Base-by-base conservation (phyloP, 2,888 invertebrate genomes). In the Disparrhopalites patrizii region DNA sequence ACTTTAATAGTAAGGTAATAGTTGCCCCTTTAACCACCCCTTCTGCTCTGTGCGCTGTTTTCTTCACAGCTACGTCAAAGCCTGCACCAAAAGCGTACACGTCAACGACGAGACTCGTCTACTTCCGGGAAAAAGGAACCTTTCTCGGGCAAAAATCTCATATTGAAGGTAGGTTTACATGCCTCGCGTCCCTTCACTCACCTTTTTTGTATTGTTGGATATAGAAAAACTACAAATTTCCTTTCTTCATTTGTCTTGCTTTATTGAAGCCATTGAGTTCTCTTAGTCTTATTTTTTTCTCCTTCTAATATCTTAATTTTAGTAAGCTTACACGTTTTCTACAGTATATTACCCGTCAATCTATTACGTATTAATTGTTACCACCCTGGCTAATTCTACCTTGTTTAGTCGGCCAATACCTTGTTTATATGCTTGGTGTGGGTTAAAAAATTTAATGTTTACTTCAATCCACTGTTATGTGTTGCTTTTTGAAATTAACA, bases 81-180 rank as follows among this genome's bases (percentile, higher is more conserved):
- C 88, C 92, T 93, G 85, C 92, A 93, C 91, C 92, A 93, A 92
- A 93, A 93, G 89, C 91, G 92, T 89, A 92, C 92, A 86, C 89
- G 92, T 87, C 92, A 92, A 86, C 90, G 91, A 85, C 91, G 91
- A 88, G 88, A 90, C 89, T 91, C 91, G 85, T 91, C 93, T 85
- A 85, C 87, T 85, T 83, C 85, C 81, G 81, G 84, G 85, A 89
- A 89, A 86, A 89, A 91, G 90, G 91, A 91, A 88, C 84, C 84
- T 82, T 87, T 85, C 88, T 90, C 88, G 86, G 92, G 92, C 90
- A 93, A 91, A 91, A 91, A 91, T 90, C 91, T 93, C 86, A 93
- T 93, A 89, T 91, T 93, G 89, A 93, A 93, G 93, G 93, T 93
- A 93, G 92, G 70, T 71, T 62, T 51, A n/a, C n/a, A n/a, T n/a